These are phyloP conservation scores for Pomatorhinus ruficollis DNA, from an alignment of 2,113 vertebrate species.

Conservation along the genomic window DNA sequence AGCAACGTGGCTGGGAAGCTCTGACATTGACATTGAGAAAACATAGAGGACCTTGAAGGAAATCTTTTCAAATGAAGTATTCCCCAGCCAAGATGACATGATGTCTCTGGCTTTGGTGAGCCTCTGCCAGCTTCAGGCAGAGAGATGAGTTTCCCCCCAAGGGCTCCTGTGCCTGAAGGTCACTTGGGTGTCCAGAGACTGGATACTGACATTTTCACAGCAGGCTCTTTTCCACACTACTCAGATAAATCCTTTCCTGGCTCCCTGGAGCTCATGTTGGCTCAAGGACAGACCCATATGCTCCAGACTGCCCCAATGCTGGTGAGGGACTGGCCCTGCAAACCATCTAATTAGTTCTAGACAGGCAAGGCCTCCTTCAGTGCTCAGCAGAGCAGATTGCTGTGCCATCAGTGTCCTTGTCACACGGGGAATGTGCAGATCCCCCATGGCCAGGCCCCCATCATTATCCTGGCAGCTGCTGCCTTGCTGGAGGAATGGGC, in stretches of 20 bases:
- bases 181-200: not conserved
- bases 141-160: not conserved
- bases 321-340: not conserved
- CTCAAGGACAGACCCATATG: not conserved
- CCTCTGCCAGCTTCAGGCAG: not conserved
- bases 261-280: not conserved
- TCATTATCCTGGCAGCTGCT: fast-evolving
- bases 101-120: fast-evolving
- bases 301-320: not conserved
- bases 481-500: not conserved
- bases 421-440: not conserved
- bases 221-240: not conserved
- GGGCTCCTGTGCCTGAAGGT: not conserved
- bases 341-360: not conserved
- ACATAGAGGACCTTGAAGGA: not conserved
- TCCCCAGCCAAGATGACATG: not conserved
- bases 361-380: not conserved
- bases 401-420: not conserved
- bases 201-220: not conserved
- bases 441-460: fast-evolving
- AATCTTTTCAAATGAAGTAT: not conserved
- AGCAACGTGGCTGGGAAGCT: not conserved
- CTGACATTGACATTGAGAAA: not conserved
- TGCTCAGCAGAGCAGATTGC: not conserved
- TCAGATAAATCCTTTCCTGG: not conserved